Base-by-base conservation (phyloP, 1,140 invertebrate species). In the Kradibia gibbosae region DNA sequence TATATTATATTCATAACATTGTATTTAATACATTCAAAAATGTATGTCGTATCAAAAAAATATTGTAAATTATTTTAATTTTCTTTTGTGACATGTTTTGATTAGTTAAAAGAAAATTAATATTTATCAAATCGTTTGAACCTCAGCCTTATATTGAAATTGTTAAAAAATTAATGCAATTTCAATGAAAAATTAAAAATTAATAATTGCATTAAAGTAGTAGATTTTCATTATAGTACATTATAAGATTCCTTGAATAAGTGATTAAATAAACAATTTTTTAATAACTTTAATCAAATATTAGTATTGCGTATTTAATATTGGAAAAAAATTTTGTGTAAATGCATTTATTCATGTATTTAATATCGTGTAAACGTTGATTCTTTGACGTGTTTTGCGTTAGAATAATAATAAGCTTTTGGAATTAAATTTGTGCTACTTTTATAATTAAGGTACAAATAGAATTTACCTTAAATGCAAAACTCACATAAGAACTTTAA, bases 271-370 rank as follows among this genome's bases (percentile, higher is more conserved):
- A 31, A 73, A 48, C 34, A 17, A 39, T 73, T 73, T 73, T 50
- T 45, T 73, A 73, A 50, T 73, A 50, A 73, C 28, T 50, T 39
- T 13, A 45, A 3, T 45, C 25, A 39, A 36, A 67, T 1, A 22
- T 48, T 45, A 73, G 28, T 50, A 73, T 73, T 0, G 42, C 8
- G 31, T 20, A 31, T 73, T 50, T 15, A 73, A 45, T 53, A 15
- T 22, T 45, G 10, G 53, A n/a, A 22, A 50, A 13, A 20, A 53
- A 53, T 22, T 73, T 17, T 73, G 13, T 34, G 45, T 20, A 53
- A 73, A 48, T 73, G 45, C 53, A 73, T 28, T 53, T 31, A 74
- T 25, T 22, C 48, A 34, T 34, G 71, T 36, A 55, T 55, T 74
- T 55, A 22, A 71, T 45, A 22, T 71, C 48, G 7, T 48, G 3